These are phyloP conservation scores for Perdita meconis DNA, from an alignment of 2,888 invertebrate genomes.

Conservation along the genomic window DNA sequence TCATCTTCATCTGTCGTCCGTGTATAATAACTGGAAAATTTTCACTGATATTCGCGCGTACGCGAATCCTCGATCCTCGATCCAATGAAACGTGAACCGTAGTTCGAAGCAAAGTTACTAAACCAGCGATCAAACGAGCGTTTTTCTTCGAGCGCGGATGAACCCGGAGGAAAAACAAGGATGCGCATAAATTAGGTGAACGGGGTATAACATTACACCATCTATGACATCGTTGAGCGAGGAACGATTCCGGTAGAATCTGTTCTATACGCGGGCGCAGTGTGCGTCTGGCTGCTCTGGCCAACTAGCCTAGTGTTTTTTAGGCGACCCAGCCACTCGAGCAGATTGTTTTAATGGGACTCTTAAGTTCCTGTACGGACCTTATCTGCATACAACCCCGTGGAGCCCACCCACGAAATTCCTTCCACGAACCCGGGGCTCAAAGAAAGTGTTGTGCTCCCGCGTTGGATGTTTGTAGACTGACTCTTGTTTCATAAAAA, in stretches of 20 bases:
- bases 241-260: constrained; percentile 52
- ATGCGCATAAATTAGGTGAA: constrained; percentile 60
- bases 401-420: constrained; percentile 69
- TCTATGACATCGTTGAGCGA: constrained; percentile 41
- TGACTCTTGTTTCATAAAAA: constrained; percentile 56
- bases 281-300: constrained; percentile 51
- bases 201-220: constrained; percentile 33
- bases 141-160: not conserved
- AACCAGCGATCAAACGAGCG: constrained; percentile 5
- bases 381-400: constrained; percentile 70
- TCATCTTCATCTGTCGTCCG: constrained; percentile 51
- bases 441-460: constrained; percentile 62
- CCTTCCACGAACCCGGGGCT: constrained; percentile 55
- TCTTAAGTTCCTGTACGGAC: constrained; percentile 69
- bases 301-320: constrained; percentile 63
- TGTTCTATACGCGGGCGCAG: constrained; percentile 64
- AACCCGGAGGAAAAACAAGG: constrained; percentile 6
- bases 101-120: constrained; percentile 24
- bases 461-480: constrained; percentile 23
- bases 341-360: constrained; percentile 74
- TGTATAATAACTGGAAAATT: not conserved
- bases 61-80: not conserved
- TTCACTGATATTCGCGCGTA: constrained; percentile 13
- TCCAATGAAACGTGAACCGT: constrained; percentile 7
- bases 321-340: constrained; percentile 57